A percentile compares a stretch with the other conserved stretches of the same genome.
phyloP scores from a whole-genome alignment of 2,797 vertebrate species.

The Taeniopygia guttata region DNA sequence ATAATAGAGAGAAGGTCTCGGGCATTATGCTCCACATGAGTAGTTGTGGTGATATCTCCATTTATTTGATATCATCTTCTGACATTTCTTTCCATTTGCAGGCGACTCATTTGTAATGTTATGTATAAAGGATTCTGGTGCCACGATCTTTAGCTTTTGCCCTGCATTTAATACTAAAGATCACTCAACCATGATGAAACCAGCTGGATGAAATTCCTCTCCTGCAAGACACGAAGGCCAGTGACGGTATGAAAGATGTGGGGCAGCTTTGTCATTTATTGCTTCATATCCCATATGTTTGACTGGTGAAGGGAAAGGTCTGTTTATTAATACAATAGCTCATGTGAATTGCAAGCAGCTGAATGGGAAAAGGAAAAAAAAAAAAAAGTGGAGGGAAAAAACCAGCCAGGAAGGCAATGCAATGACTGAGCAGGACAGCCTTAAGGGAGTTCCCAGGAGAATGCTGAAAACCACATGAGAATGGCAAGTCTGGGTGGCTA shows the following conservation, averaged over 20 bases:
- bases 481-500: background rate
- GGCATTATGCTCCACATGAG: conserved; percentile 30
- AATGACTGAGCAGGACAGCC: background rate
- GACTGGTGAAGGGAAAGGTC: background rate
- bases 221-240: background rate
- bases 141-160: conserved; percentile 37
- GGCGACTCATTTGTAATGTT: background rate
- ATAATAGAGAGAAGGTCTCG: conserved; percentile 15
- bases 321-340: conserved; percentile 11
- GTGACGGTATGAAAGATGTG: background rate
- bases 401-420: background rate
- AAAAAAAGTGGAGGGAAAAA: rapidly evolving
- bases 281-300: conserved; percentile 1
- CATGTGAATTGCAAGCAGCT: background rate
- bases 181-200: conserved; percentile 1
- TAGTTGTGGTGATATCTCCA: conserved; percentile 28
- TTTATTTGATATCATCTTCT: conserved; percentile 21
- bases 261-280: conserved; percentile 18
- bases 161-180: background rate
- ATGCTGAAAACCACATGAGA: background rate
- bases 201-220: conserved; percentile 31
- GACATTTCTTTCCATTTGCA: background rate
- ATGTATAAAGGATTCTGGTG: background rate
- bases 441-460: background rate
- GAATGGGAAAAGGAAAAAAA: background rate